Evolutionary conservation across 2,113 vertebrate genomes (phyloP).

Genomic region (Larimichthys polyactis): DNA sequence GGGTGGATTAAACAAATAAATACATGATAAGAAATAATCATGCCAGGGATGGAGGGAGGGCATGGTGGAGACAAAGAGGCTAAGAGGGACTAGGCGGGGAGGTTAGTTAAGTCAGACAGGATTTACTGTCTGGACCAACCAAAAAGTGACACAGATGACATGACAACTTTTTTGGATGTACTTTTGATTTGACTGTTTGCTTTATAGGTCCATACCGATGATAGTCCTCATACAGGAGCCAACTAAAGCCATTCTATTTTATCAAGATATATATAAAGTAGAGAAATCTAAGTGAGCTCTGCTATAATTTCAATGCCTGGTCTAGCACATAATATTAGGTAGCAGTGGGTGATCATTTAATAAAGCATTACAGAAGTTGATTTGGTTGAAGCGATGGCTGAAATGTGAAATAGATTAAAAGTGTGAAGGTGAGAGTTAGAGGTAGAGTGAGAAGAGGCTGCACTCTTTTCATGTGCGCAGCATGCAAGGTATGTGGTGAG

Average conservation of each 20-base stretch:
- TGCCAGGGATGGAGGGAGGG: slow-evolving; percentile 75
- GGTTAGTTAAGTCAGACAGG: slow-evolving; percentile 75
- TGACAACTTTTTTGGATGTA: slow-evolving; percentile 50
- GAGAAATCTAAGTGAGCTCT: slow-evolving; percentile 14
- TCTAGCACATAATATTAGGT: slow-evolving; percentile 24
- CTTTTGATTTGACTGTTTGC: slow-evolving; percentile 10
- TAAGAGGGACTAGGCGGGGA: slow-evolving; percentile 71
- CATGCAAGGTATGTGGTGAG: slow-evolving; percentile 62
- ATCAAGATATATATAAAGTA: slow-evolving; percentile 11
- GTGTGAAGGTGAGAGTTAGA: slow-evolving; percentile 41
- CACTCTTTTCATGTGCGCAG: slow-evolving; percentile 59
- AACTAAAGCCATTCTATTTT: slow-evolving; percentile 6
- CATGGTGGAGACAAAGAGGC: slow-evolving; percentile 83
- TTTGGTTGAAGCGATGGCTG: slow-evolving; percentile 34
- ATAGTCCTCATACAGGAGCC: not conserved
- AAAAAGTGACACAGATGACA: slow-evolving; percentile 39
- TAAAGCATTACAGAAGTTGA: slow-evolving; percentile 36
- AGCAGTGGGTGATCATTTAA: slow-evolving; percentile 39
- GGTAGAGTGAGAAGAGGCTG: slow-evolving; percentile 29
- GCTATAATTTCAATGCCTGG: slow-evolving; percentile 15
- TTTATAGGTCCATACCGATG: slow-evolving; percentile 20
- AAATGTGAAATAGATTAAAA: slow-evolving; percentile 37
- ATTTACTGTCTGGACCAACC: slow-evolving; percentile 79
- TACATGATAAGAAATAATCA: slow-evolving; percentile 88
- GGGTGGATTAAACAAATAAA: slow-evolving; percentile 88